Percentiles rank a stretch among this genome's conserved stretches.
phyloP scores from a whole-genome alignment of 2,113 vertebrate genomes.

The Urocynchramus pylzowi region DNA sequence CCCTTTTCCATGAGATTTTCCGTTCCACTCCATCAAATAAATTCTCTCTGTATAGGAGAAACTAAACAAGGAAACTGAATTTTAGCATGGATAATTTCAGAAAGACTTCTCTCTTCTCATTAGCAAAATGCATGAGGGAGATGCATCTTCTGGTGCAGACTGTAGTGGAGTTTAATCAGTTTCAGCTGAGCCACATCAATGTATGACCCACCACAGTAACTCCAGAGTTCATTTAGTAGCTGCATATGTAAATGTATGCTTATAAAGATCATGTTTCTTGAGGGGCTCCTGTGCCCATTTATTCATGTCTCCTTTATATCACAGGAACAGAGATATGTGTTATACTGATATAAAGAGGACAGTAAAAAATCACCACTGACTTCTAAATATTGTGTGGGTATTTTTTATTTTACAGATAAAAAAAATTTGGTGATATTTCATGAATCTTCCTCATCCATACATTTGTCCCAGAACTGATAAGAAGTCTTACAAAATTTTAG shows the following conservation, averaged over 20 bases:
- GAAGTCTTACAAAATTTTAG: not conserved
- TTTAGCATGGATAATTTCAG: not conserved
- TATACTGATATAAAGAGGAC: not conserved
- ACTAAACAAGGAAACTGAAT: not conserved
- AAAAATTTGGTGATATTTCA: not conserved
- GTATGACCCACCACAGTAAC: not conserved
- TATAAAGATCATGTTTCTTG: not conserved
- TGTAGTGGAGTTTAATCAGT: not conserved
- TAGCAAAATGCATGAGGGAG: not conserved
- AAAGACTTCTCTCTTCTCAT: not conserved
- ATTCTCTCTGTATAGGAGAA: not conserved
- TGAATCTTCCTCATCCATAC: not conserved
- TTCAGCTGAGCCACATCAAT: not conserved
- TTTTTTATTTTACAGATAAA: not conserved
- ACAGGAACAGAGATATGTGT: not conserved
- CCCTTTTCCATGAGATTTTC: not conserved
- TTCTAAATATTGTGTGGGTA: not conserved
- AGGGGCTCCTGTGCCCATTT: not conserved
- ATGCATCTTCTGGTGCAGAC: not conserved
- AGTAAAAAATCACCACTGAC: not conserved
- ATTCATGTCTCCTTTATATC: not conserved
- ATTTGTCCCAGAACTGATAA: not conserved
- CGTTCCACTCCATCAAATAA: not conserved
- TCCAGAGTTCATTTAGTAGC: not conserved
- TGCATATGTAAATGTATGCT: not conserved